These are phyloP conservation scores for Phragmatobia fuliginosa DNA, from an alignment of 2,888 invertebrate genomes.

Conservation along the genomic window DNA sequence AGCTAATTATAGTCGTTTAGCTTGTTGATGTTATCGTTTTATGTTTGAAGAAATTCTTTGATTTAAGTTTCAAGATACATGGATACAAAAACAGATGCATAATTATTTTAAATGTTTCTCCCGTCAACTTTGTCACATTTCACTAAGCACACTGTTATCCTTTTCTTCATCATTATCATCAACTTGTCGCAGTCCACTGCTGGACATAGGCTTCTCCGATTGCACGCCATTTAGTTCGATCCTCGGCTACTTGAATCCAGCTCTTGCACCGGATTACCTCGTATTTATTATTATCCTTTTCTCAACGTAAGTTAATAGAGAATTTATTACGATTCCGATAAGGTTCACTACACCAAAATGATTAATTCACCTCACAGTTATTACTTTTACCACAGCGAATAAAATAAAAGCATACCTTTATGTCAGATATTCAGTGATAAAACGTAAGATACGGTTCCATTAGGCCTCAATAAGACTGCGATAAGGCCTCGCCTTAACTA, in stretches of 20 bases:
- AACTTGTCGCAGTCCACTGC: too few species aligned
- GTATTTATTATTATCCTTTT: too few species aligned
- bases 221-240: too few species aligned
- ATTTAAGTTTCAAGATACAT: neutral
- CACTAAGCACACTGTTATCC: neutral
- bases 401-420: constrained; percentile 23
- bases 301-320: neutral
- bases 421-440: constrained; percentile 37
- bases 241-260: too few species aligned
- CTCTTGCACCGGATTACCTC: too few species aligned
- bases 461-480: constrained; percentile 43
- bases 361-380: neutral
- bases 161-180: too few species aligned
- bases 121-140: neutral
- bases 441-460: constrained; percentile 48
- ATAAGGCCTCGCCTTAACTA: constrained; percentile 52
- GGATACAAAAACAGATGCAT: neutral
- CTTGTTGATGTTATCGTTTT: constrained; percentile 4
- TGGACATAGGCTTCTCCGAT: too few species aligned
- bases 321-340: neutral
- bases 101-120: neutral
- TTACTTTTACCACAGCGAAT: constrained; percentile 12
- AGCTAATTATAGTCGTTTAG: constrained; percentile 1
- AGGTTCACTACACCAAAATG: neutral
- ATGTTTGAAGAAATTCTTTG: neutral